Evolutionary conservation across 2,888 invertebrate genomes (phyloP), one percentile per base, ranked within the genome.

Genomic region (Penaeus monodon): DNA sequence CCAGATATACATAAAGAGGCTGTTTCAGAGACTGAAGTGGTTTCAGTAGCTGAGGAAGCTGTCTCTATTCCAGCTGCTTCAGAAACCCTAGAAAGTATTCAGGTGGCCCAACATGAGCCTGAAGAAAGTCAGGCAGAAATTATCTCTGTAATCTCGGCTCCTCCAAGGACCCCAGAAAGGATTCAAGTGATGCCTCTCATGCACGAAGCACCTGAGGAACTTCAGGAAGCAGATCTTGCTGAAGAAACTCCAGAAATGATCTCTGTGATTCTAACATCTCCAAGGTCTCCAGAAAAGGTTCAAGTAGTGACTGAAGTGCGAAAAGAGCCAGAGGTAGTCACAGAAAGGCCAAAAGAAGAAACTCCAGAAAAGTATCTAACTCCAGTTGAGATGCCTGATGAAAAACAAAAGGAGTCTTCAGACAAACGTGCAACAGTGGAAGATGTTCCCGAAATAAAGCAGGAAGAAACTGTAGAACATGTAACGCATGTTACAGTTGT

Each of bases 301-400:
- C 29, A 57, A 29, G 29, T n/a, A 64, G 64, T 44, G 17, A 65
- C 20, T 33, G 44, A 80, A 33, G 29, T 65, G 65, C n/a, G 65
- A 27, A 44, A n/a, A 29, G 66, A 66, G 66, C 80, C 64, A 38
- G 65, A 65, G 80, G 44, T 29, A 33, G 29, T 65, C 38, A 64
- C 38, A 65, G 80, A n/a, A 80, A 38, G 22, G 20, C 27, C 49
- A n/a, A 49, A 57, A 57, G 80, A 64, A 24, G 68, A 66, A 68
- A 14, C 57, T 57, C 57, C 57, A 57, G 57, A 57, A 57, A 57
- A 57, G 57, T 12, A 57, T 57, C 8, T 14, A 14, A 57, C 57
- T 57, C 7, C 38, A 44, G 38, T 44, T 44, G 38, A 44, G 38
- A 8, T 44, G 38, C 38, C 8, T 44, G 38, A 44, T 44, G 38